Percentiles rank a stretch among this genome's conserved stretches.
Conservation (phyloP, 1,140 invertebrate genomes). For the Theocolax elegans region DNA sequence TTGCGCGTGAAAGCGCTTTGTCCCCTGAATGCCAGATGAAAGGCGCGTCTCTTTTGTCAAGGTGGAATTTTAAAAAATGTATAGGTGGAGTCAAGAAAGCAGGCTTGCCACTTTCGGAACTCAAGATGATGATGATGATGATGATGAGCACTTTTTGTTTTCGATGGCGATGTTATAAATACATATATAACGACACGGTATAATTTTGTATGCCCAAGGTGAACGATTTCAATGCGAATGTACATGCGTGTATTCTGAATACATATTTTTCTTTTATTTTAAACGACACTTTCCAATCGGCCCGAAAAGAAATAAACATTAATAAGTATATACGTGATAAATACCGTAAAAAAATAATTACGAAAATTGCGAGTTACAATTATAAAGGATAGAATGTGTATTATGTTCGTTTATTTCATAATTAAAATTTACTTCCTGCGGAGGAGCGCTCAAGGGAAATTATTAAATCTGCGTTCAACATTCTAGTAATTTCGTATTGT, state of each 20-base stretch:
- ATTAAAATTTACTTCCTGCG: neutral
- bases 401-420: neutral
- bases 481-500: neutral
- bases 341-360: no score
- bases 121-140: no score
- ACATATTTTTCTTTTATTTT: no score
- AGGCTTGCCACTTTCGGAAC: neutral
- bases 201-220: no score
- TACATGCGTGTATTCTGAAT: no score
- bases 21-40: neutral
- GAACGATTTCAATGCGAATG: no score
- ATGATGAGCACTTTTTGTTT: conserved; percentile 2
- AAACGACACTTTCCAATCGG: no score
- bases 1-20: neutral
- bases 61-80: conserved; percentile 8
- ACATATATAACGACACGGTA: neutral
- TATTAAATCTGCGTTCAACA: neutral
- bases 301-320: no score
- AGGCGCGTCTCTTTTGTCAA: neutral
- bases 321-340: no score
- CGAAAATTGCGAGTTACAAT: no score
- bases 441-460: neutral
- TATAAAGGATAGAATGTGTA: no score
- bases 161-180: no score
- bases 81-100: neutral